These are phyloP conservation scores for Actinia tenebrosa DNA, from an alignment of 64 coral and sea anemone species.

Conservation along the genomic window DNA sequence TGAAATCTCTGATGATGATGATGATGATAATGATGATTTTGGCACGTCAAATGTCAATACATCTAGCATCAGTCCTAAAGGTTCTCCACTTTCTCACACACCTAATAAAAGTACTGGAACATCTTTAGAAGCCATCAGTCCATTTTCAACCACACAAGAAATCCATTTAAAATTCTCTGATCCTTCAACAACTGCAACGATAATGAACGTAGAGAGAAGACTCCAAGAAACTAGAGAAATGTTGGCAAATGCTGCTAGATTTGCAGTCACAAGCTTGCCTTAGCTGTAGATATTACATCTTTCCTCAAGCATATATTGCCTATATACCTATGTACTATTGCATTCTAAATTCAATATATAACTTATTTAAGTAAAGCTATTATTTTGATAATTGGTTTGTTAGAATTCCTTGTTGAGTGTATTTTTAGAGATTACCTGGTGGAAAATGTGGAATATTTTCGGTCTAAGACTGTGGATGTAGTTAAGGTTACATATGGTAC, in stretches of 20 bases:
- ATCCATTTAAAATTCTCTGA: constrained; percentile 55
- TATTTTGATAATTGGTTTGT: too few species aligned
- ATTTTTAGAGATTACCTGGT: too few species aligned
- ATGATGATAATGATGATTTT: not conserved
- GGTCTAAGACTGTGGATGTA: too few species aligned
- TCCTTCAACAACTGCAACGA: constrained; percentile 59
- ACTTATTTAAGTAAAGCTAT: too few species aligned
- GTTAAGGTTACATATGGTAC: too few species aligned
- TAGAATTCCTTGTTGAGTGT: too few species aligned
- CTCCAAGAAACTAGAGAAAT: constrained; percentile 72
- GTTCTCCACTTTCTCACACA: not conserved
- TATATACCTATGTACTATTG: too few species aligned
- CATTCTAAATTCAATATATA: too few species aligned
- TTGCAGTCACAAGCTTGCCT: not conserved
- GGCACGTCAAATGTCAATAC: not conserved
- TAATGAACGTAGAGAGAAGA: constrained; percentile 77
- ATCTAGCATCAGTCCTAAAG: not conserved
- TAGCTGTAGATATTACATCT: not conserved
- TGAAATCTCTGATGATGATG: constrained; percentile 47
- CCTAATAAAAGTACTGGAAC: not conserved
- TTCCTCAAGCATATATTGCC: not conserved
- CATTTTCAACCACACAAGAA: constrained; percentile 34
- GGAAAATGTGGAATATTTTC: too few species aligned
- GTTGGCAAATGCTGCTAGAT: constrained; percentile 47
- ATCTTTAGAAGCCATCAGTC: constrained; percentile 35